phyloP scores from a whole-genome alignment of 2,888 invertebrate genomes.

The Cryptocephalus moraei region DNA sequence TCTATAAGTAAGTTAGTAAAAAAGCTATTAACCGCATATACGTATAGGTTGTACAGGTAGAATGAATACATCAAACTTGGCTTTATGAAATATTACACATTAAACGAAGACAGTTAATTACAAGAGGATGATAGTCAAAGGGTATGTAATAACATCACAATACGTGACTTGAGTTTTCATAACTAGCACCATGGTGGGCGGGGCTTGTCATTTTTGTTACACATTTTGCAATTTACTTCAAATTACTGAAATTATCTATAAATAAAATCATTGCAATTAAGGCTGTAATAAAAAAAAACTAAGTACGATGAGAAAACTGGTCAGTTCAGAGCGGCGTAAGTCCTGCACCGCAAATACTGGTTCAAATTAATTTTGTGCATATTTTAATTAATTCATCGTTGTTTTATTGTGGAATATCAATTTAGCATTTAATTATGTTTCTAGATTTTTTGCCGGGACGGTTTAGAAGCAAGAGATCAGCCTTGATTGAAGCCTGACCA shows the following conservation, averaged over 20 bases:
- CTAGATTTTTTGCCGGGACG: neutral
- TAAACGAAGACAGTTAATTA: neutral
- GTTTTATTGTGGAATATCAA: conserved; percentile 1
- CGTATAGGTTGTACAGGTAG: too few species aligned
- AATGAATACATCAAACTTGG: too few species aligned
- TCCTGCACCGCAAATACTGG: conserved; percentile 7
- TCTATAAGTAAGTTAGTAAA: too few species aligned
- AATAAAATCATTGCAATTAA: conserved; percentile 24
- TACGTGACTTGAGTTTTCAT: neutral
- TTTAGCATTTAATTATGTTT: neutral
- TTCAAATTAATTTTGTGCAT: conserved; percentile 12
- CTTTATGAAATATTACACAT: too few species aligned
- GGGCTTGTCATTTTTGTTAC: conserved; percentile 21
- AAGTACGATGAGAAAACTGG: conserved; percentile 14
- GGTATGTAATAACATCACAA: neutral
- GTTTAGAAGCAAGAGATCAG: neutral
- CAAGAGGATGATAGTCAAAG: neutral
- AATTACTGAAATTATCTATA: conserved; percentile 25
- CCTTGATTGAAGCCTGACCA: too few species aligned
- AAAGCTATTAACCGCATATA: too few species aligned
- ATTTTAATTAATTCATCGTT: conserved; percentile 11
- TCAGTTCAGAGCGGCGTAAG: conserved; percentile 7
- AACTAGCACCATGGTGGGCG: conserved; percentile 14
- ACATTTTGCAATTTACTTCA: conserved; percentile 24
- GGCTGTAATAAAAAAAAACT: conserved; percentile 11